Conservation (phyloP, 2,797 vertebrate genomes). For the Avahi laniger region DNA sequence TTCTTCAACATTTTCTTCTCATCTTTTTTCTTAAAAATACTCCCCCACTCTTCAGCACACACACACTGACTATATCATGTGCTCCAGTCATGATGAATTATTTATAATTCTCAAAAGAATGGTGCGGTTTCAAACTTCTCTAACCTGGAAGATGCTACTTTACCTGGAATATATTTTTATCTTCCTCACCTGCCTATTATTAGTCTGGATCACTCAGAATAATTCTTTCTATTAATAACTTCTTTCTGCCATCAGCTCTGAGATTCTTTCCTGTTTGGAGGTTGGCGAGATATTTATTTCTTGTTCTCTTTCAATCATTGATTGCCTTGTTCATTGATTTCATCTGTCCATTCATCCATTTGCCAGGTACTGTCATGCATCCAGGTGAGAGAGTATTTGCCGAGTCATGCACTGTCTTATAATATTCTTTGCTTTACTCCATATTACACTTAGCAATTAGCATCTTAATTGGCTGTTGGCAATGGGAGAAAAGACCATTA, state of each 20-base stretch:
- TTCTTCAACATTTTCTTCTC: background rate
- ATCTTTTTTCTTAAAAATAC: background rate
- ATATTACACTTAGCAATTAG: background rate
- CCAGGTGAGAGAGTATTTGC: background rate
- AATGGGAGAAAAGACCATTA: background rate
- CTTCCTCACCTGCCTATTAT: background rate
- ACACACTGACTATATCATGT: background rate
- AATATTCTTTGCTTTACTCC: background rate
- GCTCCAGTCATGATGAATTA: background rate
- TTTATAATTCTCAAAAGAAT: background rate
- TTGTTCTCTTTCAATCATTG: background rate
- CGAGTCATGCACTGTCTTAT: background rate
- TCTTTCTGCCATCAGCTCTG: background rate
- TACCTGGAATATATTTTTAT: background rate
- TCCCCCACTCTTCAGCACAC: accelerated
- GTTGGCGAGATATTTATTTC: background rate
- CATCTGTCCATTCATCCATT: background rate
- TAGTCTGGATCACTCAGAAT: background rate
- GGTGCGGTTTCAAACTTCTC: background rate
- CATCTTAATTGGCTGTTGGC: background rate
- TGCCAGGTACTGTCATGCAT: background rate
- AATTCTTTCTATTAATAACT: background rate
- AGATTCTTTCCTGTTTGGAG: background rate
- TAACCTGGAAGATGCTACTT: background rate
- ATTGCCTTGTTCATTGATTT: conserved; percentile 23